Evolutionary conservation across 2,797 vertebrate genomes (phyloP).

Genomic region (Pelochelys cantorii): DNA sequence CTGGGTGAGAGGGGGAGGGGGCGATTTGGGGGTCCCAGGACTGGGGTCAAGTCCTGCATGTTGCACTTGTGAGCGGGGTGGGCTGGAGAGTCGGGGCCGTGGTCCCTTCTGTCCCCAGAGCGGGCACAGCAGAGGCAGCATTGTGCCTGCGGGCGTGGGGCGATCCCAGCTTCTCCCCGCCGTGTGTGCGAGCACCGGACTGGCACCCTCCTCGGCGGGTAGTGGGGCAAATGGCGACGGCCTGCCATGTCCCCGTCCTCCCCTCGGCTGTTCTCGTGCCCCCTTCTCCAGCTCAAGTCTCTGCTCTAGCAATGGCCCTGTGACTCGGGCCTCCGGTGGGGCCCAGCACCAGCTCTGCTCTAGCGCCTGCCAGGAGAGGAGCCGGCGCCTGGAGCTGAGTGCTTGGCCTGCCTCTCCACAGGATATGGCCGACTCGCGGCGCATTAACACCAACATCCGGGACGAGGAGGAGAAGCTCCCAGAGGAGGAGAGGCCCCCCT

Average conservation of each 20-base stretch:
- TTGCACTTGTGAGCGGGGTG: not conserved
- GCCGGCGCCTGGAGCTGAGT: not conserved
- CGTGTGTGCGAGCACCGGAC: not conserved
- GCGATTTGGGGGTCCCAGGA: not conserved
- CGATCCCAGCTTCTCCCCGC: not conserved
- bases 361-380: not conserved
- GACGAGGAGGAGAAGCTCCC: constrained; percentile 93
- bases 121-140: not conserved
- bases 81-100: not conserved
- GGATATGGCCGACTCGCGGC: constrained; percentile 97
- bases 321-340: not conserved
- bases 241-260: rapidly evolving
- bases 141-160: rapidly evolving
- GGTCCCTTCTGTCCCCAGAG: not conserved
- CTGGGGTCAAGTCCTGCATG: rapidly evolving
- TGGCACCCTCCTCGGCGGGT: not conserved
- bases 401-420: constrained; percentile 51
- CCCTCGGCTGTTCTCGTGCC: rapidly evolving
- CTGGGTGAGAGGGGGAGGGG: not conserved
- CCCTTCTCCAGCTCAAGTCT: not conserved
- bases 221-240: rapidly evolving
- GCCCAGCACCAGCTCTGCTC: not conserved
- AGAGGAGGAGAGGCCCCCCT: constrained; percentile 86
- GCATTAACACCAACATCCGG: constrained; percentile 94
- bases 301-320: not conserved